Evolutionary conservation across 1,140 invertebrate genomes (phyloP), one percentile per base, ranked within the genome.

Genomic region (Listronotus oregonensis): DNA sequence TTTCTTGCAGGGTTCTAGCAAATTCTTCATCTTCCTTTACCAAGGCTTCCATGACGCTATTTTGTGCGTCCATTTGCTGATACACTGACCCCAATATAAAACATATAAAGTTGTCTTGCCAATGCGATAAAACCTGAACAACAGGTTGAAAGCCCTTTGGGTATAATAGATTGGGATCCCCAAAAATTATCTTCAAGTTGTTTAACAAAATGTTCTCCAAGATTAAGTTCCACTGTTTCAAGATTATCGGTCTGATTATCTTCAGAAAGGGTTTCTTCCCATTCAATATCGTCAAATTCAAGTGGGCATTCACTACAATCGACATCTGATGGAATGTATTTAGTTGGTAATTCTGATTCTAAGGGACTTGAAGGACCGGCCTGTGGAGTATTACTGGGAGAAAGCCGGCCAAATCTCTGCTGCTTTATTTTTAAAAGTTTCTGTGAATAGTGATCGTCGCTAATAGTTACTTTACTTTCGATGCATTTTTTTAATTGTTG

Each of bases 11-110:
- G 70, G 77, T 71, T 72, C 81, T 82, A 1, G 87, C 87, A 69
- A 88, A 84, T 69, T 86, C 83, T 71, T 85, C 84, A 82, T 90
- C 89, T 79, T 88, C 85, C 43, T 83, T 80, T 31, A 88, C 76
- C 73, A 87, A 82, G n/a, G 72, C 66, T 39, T 84, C 80, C 1
- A 83, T 76, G 44, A 84, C 75, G 59, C 82, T 80, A 11, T 85
- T 79, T 66, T 86, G 81, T 15, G 82, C 77, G 59, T 89, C 85
- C 18, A 87, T 73, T 70, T 90, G 87, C 72, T 85, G 78, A 65
- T 83, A 84, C 4, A 87, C 75, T 0, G 88, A 27, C 5, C 75
- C 90, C 87, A 52, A 90, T 78, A 84, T 87, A 89, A 15, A 89
- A 77, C 43, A 85, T 84, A 74, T 90, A 85, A 1, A 92, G 70